These are phyloP conservation scores for Grapholita molesta DNA, from an alignment of 1,140 invertebrate genomes.

Conservation along the genomic window DNA sequence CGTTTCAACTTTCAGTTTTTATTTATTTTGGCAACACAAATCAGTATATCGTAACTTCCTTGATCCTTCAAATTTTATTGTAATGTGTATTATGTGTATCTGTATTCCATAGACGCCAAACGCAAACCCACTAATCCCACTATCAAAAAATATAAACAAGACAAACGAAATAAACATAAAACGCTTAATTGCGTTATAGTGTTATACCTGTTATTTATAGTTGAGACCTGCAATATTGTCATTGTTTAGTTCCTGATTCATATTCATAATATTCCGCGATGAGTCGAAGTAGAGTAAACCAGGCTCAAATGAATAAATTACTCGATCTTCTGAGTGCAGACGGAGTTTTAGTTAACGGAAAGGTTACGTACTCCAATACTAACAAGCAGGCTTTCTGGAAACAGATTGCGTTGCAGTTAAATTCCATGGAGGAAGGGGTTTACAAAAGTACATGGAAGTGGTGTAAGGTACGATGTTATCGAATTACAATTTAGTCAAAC, in stretches of 20 bases:
- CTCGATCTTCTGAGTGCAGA: slow-evolving; percentile 39
- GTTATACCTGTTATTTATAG: not conserved
- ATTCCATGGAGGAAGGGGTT: slow-evolving; percentile 36
- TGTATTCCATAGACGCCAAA: too few species aligned
- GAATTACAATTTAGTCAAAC: not conserved
- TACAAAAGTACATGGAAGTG: slow-evolving; percentile 46
- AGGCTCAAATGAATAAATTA: slow-evolving; percentile 39
- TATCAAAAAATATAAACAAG: too few species aligned
- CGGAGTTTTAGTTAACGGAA: slow-evolving; percentile 35
- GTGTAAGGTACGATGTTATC: slow-evolving; percentile 33
- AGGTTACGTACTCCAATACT: slow-evolving; percentile 33
- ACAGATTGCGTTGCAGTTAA: slow-evolving; percentile 34
- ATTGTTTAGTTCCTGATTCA: not conserved
- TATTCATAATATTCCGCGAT: not conserved
- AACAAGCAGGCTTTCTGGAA: slow-evolving; percentile 40
- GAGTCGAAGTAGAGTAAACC: slow-evolving; percentile 36
- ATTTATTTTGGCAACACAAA: not conserved
- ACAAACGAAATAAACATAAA: too few species aligned
- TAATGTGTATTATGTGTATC: too few species aligned
- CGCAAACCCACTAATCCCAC: too few species aligned
- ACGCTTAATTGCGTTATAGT: not conserved
- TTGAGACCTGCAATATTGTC: not conserved
- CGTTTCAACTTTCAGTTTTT: not conserved
- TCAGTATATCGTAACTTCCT: too few species aligned
- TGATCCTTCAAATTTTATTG: too few species aligned